Base-by-base conservation (phyloP, 2,797 vertebrate species). In the Notamacropus eugenii region DNA sequence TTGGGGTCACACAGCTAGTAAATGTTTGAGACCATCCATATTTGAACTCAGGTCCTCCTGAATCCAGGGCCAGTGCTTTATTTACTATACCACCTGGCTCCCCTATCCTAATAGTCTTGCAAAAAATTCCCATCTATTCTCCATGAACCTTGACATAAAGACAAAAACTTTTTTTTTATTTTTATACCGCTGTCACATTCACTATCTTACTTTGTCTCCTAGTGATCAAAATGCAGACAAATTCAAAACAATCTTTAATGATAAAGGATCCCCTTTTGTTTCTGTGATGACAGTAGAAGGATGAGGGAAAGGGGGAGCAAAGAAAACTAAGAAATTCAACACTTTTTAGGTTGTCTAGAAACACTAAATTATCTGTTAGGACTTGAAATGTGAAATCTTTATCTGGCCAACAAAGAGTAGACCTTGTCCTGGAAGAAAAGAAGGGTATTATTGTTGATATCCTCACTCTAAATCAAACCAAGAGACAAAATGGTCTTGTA, bases 51-150 rank as follows among this genome's bases (percentile, higher is more conserved):
- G 0, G 9, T 82, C 34, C 94, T 0, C 55, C 52, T 94, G 54
- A 93, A 24, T 91, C 94, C 57, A 91, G 0, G 46, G 87, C 93
- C 93, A 14, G 54, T 91, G n/a, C 59, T 91, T 55, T 95, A 90
- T 90, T 52, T 56, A 93, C 28, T 92, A 8, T 4, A 0, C 0
- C 55, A 9, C 93, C 67, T 82, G 46, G 4, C 4, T 62, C 3
- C 13, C 31, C 4, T 34, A 1, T 34, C 12, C 59, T 4, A 34
- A 62, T 62, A 13, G 31, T 62, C 12, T 14, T 62, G 12, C 34
- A 14, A 34, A 62, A 62, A 62, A 34, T 34, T 62, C 59, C 24
- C 59, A 31, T 40, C 34, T 74, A 40, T 19, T 5, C 6, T 6
- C 19, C 6, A 9, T 82, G 67, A 82, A 40, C 24, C n/a, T 82